phyloP scores from a whole-genome alignment of 2,797 vertebrate genomes.

The Geotrypetes seraphini region DNA sequence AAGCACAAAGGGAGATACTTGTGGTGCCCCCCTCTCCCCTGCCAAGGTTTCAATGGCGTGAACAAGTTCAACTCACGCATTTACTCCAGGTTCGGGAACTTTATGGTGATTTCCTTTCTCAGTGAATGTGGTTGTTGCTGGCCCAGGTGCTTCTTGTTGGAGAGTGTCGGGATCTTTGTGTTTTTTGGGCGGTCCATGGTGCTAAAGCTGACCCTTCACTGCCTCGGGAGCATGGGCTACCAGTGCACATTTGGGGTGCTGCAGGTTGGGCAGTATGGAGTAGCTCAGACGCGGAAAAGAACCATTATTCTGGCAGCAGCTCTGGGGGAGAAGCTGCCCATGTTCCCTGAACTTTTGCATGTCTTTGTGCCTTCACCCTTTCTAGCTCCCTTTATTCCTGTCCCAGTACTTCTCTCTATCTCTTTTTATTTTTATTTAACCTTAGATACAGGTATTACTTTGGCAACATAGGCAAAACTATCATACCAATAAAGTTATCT shows the following conservation, averaged over 20 bases:
- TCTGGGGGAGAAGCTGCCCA: constrained; percentile 83
- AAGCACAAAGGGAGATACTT: constrained; percentile 97
- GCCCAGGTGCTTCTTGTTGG: constrained; percentile 86
- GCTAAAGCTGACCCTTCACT: constrained; percentile 86
- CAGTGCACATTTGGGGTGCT: constrained; percentile 94
- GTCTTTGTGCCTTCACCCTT: constrained; percentile 91
- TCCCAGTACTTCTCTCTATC: no score
- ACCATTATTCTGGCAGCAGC: constrained; percentile 88
- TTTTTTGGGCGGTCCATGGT: constrained; percentile 96
- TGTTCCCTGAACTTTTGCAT: constrained; percentile 85
- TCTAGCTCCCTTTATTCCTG: no score
- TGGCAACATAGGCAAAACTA: no score
- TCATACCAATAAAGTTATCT: no score
- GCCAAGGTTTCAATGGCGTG: constrained; percentile 96
- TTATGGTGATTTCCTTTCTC: constrained; percentile 90
- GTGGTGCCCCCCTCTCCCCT: constrained; percentile 85
- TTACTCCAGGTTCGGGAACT: constrained; percentile 97
- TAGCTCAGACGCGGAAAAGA: constrained; percentile 85
- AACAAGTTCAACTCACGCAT: constrained; percentile 97
- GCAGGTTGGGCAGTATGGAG: constrained; percentile 92
- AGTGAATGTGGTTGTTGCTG: constrained; percentile 97
- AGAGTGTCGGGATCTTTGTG: constrained; percentile 93
- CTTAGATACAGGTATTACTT: no score
- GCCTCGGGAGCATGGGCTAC: constrained; percentile 93
- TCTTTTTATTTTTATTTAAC: no score